Evolutionary conservation across 2,888 invertebrate species (phyloP).

Genomic region (Caenorhabditis angaria): DNA sequence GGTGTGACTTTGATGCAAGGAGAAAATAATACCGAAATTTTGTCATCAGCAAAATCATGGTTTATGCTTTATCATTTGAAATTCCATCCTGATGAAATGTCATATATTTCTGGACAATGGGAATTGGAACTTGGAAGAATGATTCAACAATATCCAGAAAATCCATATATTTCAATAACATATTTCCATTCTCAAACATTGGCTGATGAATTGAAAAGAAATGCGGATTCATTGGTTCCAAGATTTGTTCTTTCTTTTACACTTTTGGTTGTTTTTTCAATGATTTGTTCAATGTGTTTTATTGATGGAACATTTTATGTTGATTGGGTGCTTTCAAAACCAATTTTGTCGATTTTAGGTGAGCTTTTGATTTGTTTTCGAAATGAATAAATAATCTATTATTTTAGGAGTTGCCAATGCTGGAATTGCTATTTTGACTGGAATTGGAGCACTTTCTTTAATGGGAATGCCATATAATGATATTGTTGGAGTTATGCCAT

Average conservation of each 20-base stretch:
- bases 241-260: constrained; percentile 68
- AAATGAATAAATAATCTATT: neutral
- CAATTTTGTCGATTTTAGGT: constrained; percentile 85
- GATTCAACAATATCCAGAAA: constrained; percentile 52
- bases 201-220: constrained; percentile 89
- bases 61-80: constrained; percentile 72
- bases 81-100: constrained; percentile 67
- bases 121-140: constrained; percentile 66
- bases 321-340: constrained; percentile 79
- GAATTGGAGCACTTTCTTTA: constrained; percentile 89
- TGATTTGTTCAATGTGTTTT: constrained; percentile 76
- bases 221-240: constrained; percentile 79
- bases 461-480: constrained; percentile 90
- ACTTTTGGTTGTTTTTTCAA: constrained; percentile 67
- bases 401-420: constrained; percentile 83
- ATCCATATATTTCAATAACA: constrained; percentile 68
- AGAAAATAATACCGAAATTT: constrained; percentile 53
- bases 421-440: constrained; percentile 87
- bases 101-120: constrained; percentile 71
- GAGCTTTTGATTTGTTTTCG: neutral
- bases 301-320: constrained; percentile 87
- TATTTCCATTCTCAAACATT: constrained; percentile 80
- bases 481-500: constrained; percentile 91
- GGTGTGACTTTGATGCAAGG: constrained; percentile 65
- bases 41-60: constrained; percentile 69